Evolutionary conservation across 2,888 invertebrate genomes (phyloP).

Genomic region (Polyploca ridens): DNA sequence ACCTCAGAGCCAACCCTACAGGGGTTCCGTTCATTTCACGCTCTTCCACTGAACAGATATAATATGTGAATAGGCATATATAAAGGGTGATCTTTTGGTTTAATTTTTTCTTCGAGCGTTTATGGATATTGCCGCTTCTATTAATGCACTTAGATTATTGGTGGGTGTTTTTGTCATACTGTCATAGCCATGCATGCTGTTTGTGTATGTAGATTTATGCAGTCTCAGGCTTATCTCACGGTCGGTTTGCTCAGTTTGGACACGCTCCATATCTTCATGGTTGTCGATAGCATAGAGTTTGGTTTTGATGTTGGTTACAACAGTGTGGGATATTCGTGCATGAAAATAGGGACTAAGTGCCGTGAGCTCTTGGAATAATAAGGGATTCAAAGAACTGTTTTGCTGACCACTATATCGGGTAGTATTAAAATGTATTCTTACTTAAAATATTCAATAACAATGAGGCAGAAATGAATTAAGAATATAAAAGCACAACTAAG

Average conservation of each 20-base stretch:
- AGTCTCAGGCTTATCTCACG: conserved; percentile 73
- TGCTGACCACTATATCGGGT: neutral
- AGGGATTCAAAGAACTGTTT: neutral
- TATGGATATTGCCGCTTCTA: conserved; percentile 27
- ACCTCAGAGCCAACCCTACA: conserved; percentile 48
- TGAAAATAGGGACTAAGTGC: neutral
- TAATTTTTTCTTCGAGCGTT: conserved; percentile 59
- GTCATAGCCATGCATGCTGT: conserved; percentile 52
- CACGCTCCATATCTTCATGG: conserved; percentile 65
- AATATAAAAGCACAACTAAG: neutral
- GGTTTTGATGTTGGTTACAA: conserved; percentile 49
- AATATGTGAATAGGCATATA: conserved; percentile 65
- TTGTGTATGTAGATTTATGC: conserved; percentile 74
- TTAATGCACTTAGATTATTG: conserved; percentile 49
- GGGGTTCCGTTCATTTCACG: conserved; percentile 59
- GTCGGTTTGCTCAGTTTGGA: conserved; percentile 68
- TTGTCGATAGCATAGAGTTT: conserved; percentile 54
- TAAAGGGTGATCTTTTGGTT: conserved; percentile 55
- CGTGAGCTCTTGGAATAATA: neutral
- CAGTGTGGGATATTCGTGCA: conserved; percentile 22
- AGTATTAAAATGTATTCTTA: neutral
- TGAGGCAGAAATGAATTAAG: neutral
- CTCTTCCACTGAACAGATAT: conserved; percentile 55
- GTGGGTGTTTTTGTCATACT: conserved; percentile 59
- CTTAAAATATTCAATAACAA: too few relatives aligned